Base-by-base conservation (phyloP, 2,888 invertebrate genomes). In the Lomographa bimaculata region DNA sequence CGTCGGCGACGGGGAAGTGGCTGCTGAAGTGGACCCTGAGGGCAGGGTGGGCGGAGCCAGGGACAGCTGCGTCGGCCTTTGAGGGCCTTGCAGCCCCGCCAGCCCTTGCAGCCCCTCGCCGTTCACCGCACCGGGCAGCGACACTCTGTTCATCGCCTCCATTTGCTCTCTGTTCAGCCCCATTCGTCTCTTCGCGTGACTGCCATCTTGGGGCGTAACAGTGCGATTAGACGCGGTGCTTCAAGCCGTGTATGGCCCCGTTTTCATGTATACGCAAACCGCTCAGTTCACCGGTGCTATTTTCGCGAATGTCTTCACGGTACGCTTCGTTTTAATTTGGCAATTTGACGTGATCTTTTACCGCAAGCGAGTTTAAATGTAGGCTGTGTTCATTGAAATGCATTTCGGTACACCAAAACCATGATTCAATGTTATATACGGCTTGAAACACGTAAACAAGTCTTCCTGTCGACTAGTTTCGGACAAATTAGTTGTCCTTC, bases 171-270 rank as follows among this genome's bases (percentile, higher is more conserved):
- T 82, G 82, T 89, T 89, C 80, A 90, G 89, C 74, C 89, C 90
- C 84, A 89, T 87, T 69, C 90, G 87, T 81, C 89, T 75, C 83
- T 89, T 89, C 89, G 86, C 83, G 86, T 89, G 87, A 84, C 89
- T 89, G 89, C 89, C 90, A 89, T 89, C 90, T 90, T 89, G 75
- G 79, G 70, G 80, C 77, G 80, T 62, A 81, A 82, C 67, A 76
- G 76, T 82, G 79, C 80, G 64, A 79, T 86, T 86, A 84, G 75
- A 75, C 64, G 68, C 69, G 61, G 72, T 75, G 75, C 72, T 61
- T 41, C 51, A 64, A 67, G 68, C 71, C 54, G 60, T 69, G 65
- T 59, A 53, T 43, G 43, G 57, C 40, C 28, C 42, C 41, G 50
- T 51, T 54, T 52, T 53, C 53, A 51, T 43, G 43, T 47, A 46